Evolutionary conservation across 2,797 vertebrate genomes (phyloP), one percentile per base, ranked within the genome.

Genomic region (Cygnus olor): DNA sequence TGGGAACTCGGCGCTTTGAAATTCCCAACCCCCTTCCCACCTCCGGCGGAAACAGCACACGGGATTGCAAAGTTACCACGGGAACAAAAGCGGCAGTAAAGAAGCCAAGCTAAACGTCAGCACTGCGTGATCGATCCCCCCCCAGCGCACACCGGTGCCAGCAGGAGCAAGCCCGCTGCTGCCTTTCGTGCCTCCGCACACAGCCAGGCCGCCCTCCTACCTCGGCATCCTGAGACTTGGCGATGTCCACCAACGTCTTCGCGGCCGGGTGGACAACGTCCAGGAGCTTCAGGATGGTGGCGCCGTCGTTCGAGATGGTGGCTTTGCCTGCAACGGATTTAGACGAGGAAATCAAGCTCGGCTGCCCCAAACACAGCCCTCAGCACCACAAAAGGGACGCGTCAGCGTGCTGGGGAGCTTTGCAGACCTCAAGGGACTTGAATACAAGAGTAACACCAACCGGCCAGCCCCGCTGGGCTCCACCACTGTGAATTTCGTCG

Each of bases 211-310:
- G 28, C 34, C 4, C 42, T 54, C 97, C 94, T 87, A 99, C 99
- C 99, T 99, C 99, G 13, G 99, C 99, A 72, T 99, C 99, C 93
- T 99, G 99, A 69, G 99, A 99, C 68, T 99, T 99, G 90, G 99
- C 99, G 0, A 99, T 99, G 97, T 99, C 99, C 95, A 99, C 99
- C 51, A 99, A 97, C 2, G 99, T 99, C 97, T 99, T 99, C 4
- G 99, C 99, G 7, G 99, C 99, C 1, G 99, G 99, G 80, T 99
- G 99, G 56, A 99, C 98, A 3, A 99, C 99, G 19, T 99, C 99
- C 3, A 99, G 98, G 68, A 99, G 98, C 90, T 99, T 99, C 97
- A 99, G 97, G 96, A 99, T 99, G 86, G 99, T 99, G 96, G 99
- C 99, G 5, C 99, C 99, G 64, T 99, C 99, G 1, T 99, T 99